These are phyloP conservation scores for Ptiloglossa arizonensis DNA, from an alignment of 1,140 invertebrate genomes.

Conservation along the genomic window DNA sequence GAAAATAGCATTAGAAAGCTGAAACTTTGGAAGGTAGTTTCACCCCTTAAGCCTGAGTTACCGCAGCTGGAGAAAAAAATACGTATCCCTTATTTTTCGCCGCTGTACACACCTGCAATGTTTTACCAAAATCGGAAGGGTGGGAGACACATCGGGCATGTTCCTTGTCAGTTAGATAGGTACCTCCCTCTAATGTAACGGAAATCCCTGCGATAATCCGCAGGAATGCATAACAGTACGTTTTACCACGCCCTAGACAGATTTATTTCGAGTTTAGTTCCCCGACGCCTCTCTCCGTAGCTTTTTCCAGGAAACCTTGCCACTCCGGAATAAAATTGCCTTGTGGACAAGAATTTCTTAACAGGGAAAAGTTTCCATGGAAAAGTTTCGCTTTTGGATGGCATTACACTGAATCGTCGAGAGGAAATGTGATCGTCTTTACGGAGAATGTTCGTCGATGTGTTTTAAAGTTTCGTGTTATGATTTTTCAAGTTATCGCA, in stretches of 20 bases:
- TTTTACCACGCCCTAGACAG: slow-evolving; percentile 31
- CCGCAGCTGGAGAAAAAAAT: no score
- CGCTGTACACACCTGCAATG: no score
- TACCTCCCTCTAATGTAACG: no score
- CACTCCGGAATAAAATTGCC: slow-evolving; percentile 8
- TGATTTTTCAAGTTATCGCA: neutral
- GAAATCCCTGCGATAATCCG: no score
- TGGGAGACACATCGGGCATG: no score
- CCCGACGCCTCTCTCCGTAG: slow-evolving; percentile 23
- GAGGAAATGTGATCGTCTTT: neutral
- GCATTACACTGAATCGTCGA: neutral
- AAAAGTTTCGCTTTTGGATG: neutral
- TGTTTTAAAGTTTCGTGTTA: no score
- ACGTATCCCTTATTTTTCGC: no score
- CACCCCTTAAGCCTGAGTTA: no score
- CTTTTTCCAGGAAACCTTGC: slow-evolving; percentile 49
- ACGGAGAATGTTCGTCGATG: neutral
- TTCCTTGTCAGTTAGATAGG: no score
- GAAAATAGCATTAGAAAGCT: no score
- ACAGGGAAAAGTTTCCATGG: neutral
- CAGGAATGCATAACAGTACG: neutral
- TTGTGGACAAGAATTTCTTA: slow-evolving; percentile 5
- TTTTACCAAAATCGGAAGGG: no score
- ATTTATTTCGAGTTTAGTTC: slow-evolving; percentile 54
- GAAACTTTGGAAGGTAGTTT: no score